Base-by-base conservation (phyloP, 2,888 invertebrate species). In the Lysandra coridon region DNA sequence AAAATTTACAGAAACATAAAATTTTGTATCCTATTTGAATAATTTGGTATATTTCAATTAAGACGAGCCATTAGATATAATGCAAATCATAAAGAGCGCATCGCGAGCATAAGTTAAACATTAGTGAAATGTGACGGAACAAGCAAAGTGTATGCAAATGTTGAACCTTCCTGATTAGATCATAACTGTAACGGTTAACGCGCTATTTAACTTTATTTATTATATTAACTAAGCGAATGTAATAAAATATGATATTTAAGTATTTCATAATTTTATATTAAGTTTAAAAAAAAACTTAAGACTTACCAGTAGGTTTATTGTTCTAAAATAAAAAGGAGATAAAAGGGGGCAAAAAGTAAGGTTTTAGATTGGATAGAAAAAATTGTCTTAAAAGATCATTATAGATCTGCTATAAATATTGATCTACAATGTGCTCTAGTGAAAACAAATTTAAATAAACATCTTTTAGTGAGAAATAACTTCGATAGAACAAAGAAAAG, bases 101-200 rank as follows among this genome's bases (percentile, higher is more conserved):
- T 78, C 23, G 64, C 30, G 23, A 80, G 79, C 78, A 81, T 82
- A 83, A 83, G 81, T 83, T 81, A 83, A 83, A 84, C 80, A 80
- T 79, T 79, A 82, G 88, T 87, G 87, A 85, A 91, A 92, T 92
- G 90, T 89, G 83, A 85, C 87, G 90, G 90, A 90, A 91, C 86
- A 88, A 89, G 88, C 87, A 86, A 86, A 85, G 82, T 85, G 85
- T 86, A 92, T 92, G 92, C 92, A 92, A 91, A 92, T 91, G 83
- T 77, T 87, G 90, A 92, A 82, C 82, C 81, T 53, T 57, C 62
- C 87, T 92, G 91, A 92, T 92, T 92, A 92, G 86, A 85, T 89
- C 88, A 88, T 88, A 89, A 87, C 88, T 86, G 87, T 86, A 91
- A 91, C 89, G 90, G 89, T 79, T 84, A 81, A 87, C 89, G 90